Evolutionary conservation across 2,113 vertebrate genomes (phyloP).

Genomic region (Leptocoma aspasia): DNA sequence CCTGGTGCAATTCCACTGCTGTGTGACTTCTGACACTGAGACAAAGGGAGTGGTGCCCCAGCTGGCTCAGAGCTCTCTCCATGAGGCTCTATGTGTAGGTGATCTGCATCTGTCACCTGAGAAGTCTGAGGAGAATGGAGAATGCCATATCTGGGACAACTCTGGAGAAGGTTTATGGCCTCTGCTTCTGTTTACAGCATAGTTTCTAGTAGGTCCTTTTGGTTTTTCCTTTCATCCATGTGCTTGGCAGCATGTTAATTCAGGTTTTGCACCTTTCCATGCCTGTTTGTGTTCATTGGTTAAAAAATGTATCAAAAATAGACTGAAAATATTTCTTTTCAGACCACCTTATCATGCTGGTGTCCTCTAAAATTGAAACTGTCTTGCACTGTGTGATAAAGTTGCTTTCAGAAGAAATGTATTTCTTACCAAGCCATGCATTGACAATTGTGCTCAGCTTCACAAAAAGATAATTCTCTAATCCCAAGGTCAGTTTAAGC

Average conservation of each 20-base stretch:
- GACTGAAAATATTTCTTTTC: background rate
- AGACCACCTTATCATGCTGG: background rate
- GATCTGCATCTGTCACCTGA: background rate
- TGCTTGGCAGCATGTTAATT: background rate
- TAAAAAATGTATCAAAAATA: background rate
- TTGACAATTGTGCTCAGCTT: background rate
- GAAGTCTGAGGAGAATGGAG: background rate
- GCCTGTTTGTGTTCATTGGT: background rate
- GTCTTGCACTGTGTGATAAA: background rate
- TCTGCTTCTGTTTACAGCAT: background rate
- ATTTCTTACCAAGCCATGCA: background rate
- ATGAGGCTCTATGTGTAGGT: background rate
- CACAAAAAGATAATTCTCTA: background rate
- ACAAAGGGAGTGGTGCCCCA: background rate
- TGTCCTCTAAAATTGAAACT: background rate
- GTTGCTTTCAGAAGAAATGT: background rate
- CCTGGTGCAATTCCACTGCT: background rate
- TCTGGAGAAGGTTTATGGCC: background rate
- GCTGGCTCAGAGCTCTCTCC: background rate
- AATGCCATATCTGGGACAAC: accelerated
- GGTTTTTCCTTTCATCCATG: background rate
- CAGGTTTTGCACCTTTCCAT: background rate
- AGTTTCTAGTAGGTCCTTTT: background rate
- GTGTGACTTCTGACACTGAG: background rate
- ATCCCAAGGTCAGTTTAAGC: background rate